Evolutionary conservation across 2,888 invertebrate species (phyloP), one percentile per base, ranked within the genome.

Genomic region (Ephialtes manifestator): DNA sequence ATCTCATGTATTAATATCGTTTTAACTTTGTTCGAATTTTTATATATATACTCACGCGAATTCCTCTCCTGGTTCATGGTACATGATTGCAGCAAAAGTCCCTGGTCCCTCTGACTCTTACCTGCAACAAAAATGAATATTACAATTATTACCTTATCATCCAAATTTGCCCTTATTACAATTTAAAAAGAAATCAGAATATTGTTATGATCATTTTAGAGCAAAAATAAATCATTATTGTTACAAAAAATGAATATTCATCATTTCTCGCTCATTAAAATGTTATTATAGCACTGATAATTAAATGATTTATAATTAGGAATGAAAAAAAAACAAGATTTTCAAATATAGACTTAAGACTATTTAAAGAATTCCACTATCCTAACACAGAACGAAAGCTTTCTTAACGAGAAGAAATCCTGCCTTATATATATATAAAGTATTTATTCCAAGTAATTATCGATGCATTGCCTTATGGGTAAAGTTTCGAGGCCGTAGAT

Each of bases 41-140:
- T 4, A 35, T n/a, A 53, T 53, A 48, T 60, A 75, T 84, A 85
- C 85, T 85, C 85, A 85, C 85, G 75, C 53, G 81, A 65, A 84
- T 70, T 78, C 39, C 63, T 79, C 63, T 74, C 74, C 68, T 65
- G 81, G 65, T 85, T 81, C 70, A 75, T 75, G 63, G 74, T 78
- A 75, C 68, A 74, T 63, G 82, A 85, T 78, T 84, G 84, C 74
- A 79, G 78, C 75, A 82, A 82, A 74, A 77, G 67, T 72, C 77
- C 77, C 75, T 58, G 78, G 74, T 85, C 78, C 65, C 70, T 85
- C 65, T 75, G 78, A 78, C 20, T 70, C 81, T 85, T 79, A 85
- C 85, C 82, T 85, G 75, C 2, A 85, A 84, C 60, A 78, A 78
- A 31, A 78, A 63, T 13, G 68, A 68, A 77, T 43, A 60, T 0